Evolutionary conservation across 2,797 vertebrate species (phyloP), one percentile per base, ranked within the genome.

Genomic region (Megaceryle alcyon): DNA sequence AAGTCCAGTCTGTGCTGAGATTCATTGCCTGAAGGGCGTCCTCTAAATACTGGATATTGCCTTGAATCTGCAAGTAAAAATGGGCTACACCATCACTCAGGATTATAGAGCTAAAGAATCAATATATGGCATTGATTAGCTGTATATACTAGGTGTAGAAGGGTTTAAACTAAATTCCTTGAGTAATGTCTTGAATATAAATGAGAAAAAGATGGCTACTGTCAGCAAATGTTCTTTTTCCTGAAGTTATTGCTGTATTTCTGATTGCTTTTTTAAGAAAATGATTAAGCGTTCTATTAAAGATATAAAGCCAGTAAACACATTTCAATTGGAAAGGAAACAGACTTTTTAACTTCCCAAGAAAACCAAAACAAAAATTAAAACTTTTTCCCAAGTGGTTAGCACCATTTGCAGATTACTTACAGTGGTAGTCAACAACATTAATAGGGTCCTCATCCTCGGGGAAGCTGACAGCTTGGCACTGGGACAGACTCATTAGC

Each of bases 1-100:
- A 99, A 99, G 99, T 99, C 99, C 97, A 99, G 99, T 98, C 99
- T 98, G 96, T 99, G 99, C 97, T 99, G 99, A 73, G 99, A 99
- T 98, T 99, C 99, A 90, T 99, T 99, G 97, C 98, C 99, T 98
- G 99, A 99, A 98, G 99, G 99, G 98, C 99, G 98, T 98, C 99
- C 99, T 98, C 99, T 99, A 98, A 99, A 99, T 97, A 99, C 99
- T 66, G 99, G 99, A 98, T 99, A 99, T 98, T 99, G 98, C 97
- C 98, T 98, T 90, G 99, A 98, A 99, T 99, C 99, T 99, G 98
- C 96, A 98, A 98, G 97, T 97, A 94, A 98, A 97, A 98, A 96
- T 88, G 96, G 97, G 97, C 97, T 97, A 97, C 90, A 96, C 96
- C 97, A 98, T 98, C 98, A 98, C 96, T 98, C 97, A 98, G 97